Percentiles rank a stretch among this genome's conserved stretches.
Evolutionary conservation across 2,888 invertebrate genomes (phyloP).

Genomic region (Seira musarum): DNA sequence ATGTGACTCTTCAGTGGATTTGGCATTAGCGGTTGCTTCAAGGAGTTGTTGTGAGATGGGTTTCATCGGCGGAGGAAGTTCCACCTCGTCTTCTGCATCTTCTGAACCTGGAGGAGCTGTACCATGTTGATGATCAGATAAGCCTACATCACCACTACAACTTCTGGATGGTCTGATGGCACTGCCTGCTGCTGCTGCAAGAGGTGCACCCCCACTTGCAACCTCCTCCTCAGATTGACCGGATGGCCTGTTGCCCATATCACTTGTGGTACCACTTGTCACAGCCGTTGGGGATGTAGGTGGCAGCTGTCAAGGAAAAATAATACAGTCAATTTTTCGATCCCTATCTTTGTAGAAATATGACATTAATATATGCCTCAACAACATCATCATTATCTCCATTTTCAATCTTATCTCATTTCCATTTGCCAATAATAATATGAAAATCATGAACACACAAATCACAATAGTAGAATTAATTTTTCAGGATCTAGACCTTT

Average conservation of each 20-base stretch:
- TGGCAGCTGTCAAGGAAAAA: conserved; percentile 72
- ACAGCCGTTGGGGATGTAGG: conserved; percentile 69
- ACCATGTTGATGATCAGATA: conserved; percentile 40
- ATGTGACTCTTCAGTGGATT: conserved; percentile 73
- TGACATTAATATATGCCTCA: background rate
- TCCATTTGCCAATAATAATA: background rate
- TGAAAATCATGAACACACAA: too few species aligned
- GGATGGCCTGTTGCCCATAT: conserved; percentile 75
- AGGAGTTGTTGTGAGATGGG: conserved; percentile 85
- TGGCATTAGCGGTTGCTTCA: conserved; percentile 72
- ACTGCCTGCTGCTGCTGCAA: conserved; percentile 69
- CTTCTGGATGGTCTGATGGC: conserved; percentile 59
- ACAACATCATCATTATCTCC: conserved; percentile 30
- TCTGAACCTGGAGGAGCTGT: conserved; percentile 73
- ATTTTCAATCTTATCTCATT: conserved; percentile 25
- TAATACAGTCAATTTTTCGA: conserved; percentile 51
- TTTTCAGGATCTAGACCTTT: too few species aligned
- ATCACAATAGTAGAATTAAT: too few species aligned
- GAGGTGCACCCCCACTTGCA: conserved; percentile 65
- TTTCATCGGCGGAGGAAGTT: conserved; percentile 96
- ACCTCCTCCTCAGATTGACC: conserved; percentile 72
- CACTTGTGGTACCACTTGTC: conserved; percentile 70
- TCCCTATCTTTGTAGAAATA: background rate
- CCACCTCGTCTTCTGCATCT: conserved; percentile 85
- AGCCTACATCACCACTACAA: conserved; percentile 63